Base-by-base conservation (phyloP, 2,888 invertebrate genomes). In the Cynaeus angustus region DNA sequence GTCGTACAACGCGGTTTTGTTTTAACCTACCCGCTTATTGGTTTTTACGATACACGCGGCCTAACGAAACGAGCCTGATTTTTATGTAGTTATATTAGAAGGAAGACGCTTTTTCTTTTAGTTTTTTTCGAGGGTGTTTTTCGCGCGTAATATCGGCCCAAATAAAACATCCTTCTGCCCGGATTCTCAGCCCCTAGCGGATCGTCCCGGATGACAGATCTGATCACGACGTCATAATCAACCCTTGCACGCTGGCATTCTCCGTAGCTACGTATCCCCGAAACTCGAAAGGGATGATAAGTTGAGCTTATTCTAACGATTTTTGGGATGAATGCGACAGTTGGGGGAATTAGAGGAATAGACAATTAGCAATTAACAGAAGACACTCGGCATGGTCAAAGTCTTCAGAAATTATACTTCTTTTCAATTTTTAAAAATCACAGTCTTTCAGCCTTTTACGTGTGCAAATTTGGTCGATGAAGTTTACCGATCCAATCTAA, bases 21-120 rank as follows among this genome's bases (percentile, higher is more conserved):
- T 79, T 79, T 78, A 78, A 79, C 79, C 76, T 75, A 74, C 74
- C 71, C 77, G 77, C 76, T 79, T 79, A 78, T 78, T 79, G 78
- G 78, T 78, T 79, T 79, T 79, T 78, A 77, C 78, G 76, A 75
- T 77, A 78, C 77, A 75, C 58, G 33, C 55, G 38, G 70, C 71
- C 74, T 75, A 75, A 75, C 76, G 75, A 74, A 76, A 75, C 75
- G 68, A 62, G 70, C 66, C 76, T 73, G 76, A 79, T 78, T 78
- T 79, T 79, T 78, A 74, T 74, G 73, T 74, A 75, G 74, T 75
- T 75, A 74, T 70, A 71, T 71, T 72, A 73, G 21, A 21, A 10
- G 16, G 16, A 41, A 53, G 37, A 10, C 21, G 10, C 9, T 46
- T 43, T 58, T 58, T 38, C 28, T 28, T 30, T 10, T 33, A 10